Base-by-base conservation (phyloP, 1,140 invertebrate genomes). In the Brachionus paranguensis region DNA sequence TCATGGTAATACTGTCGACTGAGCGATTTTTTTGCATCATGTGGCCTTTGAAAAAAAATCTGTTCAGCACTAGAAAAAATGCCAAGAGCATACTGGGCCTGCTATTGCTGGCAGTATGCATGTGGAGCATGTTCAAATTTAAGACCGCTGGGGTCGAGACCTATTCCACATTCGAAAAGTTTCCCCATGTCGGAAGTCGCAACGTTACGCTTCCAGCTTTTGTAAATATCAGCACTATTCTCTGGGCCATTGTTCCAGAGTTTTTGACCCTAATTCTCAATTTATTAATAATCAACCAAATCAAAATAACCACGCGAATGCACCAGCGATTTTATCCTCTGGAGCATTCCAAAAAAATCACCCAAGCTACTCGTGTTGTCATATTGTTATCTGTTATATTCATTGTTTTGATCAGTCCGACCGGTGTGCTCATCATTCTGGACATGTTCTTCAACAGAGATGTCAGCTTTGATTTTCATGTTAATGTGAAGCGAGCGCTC, bases 81-180 rank as follows among this genome's bases (percentile, higher is more conserved):
- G 43, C 81, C 14, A 83, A 55, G 27, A 70, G n/a, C 8, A 64
- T 53, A 7, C 20, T 83, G 3, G 12, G 50, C 5, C 11, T 83
- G 17, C 24, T 83, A 2, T 2, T 68, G 10, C 10, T 72, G 20
- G n/a, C 11, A 33, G 24, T 70, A 2, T 53, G 37, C 17, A 8
- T 37, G 24, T 83, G 60, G 78, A 81, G 78, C 37, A 33, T 60
- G 53, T 81, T 81, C 33, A 81, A 81, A 45, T 45, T 81, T 24
- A 43, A 81, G 37, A 45, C 78, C 12, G 53, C 53, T 27, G 78
- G 78, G 3, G 33, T 81, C 10, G 78, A 81, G 20, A 29, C 20
- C 1, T 81, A 81, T 64, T 81, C 78, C 20, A 43, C 78, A 20
- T 83, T 83, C 33, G 33, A 53, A 29, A 70, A 53, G 24, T 50